These are phyloP conservation scores for Hafferia zeledoni DNA, from an alignment of 2,797 vertebrate genomes.

Conservation along the genomic window DNA sequence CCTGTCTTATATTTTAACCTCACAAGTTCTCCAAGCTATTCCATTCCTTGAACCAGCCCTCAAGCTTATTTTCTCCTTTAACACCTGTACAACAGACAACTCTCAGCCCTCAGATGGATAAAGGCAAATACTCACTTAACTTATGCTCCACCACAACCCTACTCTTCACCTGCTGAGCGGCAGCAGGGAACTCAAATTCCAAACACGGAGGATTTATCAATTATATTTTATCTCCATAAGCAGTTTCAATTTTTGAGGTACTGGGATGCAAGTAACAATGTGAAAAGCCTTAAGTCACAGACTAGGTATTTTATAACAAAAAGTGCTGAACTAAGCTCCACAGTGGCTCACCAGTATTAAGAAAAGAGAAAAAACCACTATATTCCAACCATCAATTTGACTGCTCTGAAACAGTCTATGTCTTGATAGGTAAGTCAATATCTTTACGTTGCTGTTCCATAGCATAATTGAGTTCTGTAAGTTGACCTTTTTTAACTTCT, in stretches of 20 bases:
- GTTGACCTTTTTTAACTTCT: accelerated
- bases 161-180: neutral
- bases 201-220: neutral
- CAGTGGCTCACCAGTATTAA: neutral
- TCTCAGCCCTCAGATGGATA: neutral
- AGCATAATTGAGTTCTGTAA: accelerated
- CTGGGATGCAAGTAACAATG: neutral
- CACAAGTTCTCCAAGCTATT: neutral
- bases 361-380: neutral
- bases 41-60: neutral
- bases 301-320: neutral
- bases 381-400: neutral
- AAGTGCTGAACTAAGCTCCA: neutral
- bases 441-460: neutral
- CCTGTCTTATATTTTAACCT: neutral
- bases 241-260: neutral
- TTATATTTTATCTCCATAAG: neutral
- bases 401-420: neutral
- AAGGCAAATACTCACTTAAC: neutral
- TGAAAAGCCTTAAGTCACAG: neutral
- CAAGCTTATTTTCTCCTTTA: neutral
- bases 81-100: neutral
- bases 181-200: neutral
- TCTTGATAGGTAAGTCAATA: accelerated
- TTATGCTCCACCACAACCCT: neutral